Percentiles rank a stretch among this genome's conserved stretches.
Conservation (phyloP, 2,888 invertebrate species). For the Incurvaria masculella region DNA sequence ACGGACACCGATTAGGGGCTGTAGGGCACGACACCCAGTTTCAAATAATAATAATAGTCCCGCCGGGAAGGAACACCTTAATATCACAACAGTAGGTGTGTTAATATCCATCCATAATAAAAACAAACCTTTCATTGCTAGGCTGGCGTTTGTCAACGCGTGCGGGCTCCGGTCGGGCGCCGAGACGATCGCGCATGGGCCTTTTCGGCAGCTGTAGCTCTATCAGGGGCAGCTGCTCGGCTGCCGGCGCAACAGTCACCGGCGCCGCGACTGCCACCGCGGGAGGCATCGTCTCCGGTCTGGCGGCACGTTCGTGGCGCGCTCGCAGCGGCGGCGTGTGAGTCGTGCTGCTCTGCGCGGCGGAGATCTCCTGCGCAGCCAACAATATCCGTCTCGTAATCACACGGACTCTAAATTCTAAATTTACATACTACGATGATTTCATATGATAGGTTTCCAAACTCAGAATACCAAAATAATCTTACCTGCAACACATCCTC, state of each 20-base stretch:
- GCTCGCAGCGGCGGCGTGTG: constrained; percentile 26
- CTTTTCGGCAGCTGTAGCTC: constrained; percentile 49
- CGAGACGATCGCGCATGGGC: constrained; percentile 43
- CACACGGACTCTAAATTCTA: too few species aligned
- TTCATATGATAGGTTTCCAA: background rate
- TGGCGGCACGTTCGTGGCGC: constrained; percentile 13
- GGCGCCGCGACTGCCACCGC: constrained; percentile 24
- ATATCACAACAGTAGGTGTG: too few species aligned
- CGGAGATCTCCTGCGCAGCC: constrained; percentile 33
- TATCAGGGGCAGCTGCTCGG: constrained; percentile 41
- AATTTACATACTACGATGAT: too few species aligned
- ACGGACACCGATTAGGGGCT: too few species aligned
- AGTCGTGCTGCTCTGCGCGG: constrained; percentile 11
- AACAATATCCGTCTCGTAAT: too few species aligned
- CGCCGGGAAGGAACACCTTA: too few species aligned
- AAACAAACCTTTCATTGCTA: background rate
- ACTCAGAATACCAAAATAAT: background rate
- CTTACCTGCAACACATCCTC: constrained; percentile 47
- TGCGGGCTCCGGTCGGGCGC: constrained; percentile 25
- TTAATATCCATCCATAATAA: too few species aligned
- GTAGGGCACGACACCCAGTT: too few species aligned
- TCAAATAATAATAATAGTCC: too few species aligned
- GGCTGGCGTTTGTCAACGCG: background rate
- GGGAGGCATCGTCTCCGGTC: constrained; percentile 8
- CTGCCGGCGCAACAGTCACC: constrained; percentile 12